These are phyloP conservation scores for Corapipo altera DNA, from an alignment of 2,113 vertebrate genomes.

Conservation along the genomic window DNA sequence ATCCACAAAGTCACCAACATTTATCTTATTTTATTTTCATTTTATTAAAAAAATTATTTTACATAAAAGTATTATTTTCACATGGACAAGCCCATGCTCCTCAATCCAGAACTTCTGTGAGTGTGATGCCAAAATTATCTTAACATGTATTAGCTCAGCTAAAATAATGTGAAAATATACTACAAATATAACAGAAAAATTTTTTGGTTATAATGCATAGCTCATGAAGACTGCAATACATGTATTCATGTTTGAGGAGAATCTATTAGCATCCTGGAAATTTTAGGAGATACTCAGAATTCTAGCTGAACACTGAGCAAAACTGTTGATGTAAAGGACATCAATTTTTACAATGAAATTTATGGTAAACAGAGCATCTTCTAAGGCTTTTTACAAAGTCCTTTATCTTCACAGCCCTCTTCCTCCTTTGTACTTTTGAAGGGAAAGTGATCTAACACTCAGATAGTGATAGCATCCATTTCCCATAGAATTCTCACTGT, in stretches of 20 bases:
- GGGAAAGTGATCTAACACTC: not conserved
- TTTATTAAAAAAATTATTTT: not conserved
- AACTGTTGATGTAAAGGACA: not conserved
- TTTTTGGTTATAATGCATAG: not conserved
- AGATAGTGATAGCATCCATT: not conserved
- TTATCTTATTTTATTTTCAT: not conserved
- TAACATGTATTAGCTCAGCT: not conserved
- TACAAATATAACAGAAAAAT: not conserved
- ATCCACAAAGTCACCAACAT: not conserved
- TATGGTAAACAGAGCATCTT: not conserved
- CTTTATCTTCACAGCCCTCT: constrained; percentile 5
- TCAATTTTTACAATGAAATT: not conserved
- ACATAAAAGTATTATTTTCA: not conserved
- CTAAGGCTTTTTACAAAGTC: constrained; percentile 1
- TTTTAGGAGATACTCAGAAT: not conserved
- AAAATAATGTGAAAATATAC: not conserved
- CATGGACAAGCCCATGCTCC: not conserved
- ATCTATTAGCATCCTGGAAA: not conserved
- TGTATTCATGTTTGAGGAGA: not conserved
- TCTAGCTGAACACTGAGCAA: not conserved
- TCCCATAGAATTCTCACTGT: not conserved
- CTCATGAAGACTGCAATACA: not conserved
- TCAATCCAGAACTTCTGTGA: not conserved
- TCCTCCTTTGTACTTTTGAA: constrained; percentile 14
- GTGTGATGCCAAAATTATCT: not conserved